Evolutionary conservation across 2,797 vertebrate genomes (phyloP).

Genomic region (Strix occidentalis): DNA sequence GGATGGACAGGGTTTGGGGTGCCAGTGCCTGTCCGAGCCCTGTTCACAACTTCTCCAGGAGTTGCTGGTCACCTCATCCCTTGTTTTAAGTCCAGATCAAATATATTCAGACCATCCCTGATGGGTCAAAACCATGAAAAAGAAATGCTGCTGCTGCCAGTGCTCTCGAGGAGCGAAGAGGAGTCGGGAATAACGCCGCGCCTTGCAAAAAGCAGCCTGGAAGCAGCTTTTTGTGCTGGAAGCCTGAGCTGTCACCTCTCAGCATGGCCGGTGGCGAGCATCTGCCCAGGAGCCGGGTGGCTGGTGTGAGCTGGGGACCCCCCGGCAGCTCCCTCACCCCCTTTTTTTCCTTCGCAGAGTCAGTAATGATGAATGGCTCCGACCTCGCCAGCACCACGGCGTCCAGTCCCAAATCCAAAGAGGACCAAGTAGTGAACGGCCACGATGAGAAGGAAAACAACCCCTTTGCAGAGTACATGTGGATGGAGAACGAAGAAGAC

Average conservation of each 20-base stretch:
- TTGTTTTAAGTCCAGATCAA: background rate
- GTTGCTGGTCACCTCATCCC: background rate
- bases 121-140: background rate
- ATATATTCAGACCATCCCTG: background rate
- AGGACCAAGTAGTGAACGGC: constrained; percentile 73
- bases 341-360: constrained; percentile 69
- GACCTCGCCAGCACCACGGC: constrained; percentile 84
- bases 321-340: background rate
- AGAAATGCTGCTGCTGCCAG: background rate
- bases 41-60: background rate
- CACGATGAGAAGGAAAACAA: constrained; percentile 88
- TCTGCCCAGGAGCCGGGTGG: background rate
- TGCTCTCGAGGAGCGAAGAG: too few species aligned
- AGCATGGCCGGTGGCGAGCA: rapidly evolving
- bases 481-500: constrained; percentile 99
- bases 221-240: background rate
- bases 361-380: constrained; percentile 91
- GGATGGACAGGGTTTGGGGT: background rate
- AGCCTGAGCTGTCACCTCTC: background rate
- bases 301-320: background rate
- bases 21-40: background rate
- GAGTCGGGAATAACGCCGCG: rapidly evolving
- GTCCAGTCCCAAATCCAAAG: constrained; percentile 61
- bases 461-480: constrained; percentile 97
- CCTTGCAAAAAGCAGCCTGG: background rate